A percentile compares a stretch with the other conserved stretches of the same genome.
These are phyloP conservation scores for Trachymyrmex cornetzi DNA, from an alignment of 1,140 invertebrate genomes.

Conservation along the genomic window DNA sequence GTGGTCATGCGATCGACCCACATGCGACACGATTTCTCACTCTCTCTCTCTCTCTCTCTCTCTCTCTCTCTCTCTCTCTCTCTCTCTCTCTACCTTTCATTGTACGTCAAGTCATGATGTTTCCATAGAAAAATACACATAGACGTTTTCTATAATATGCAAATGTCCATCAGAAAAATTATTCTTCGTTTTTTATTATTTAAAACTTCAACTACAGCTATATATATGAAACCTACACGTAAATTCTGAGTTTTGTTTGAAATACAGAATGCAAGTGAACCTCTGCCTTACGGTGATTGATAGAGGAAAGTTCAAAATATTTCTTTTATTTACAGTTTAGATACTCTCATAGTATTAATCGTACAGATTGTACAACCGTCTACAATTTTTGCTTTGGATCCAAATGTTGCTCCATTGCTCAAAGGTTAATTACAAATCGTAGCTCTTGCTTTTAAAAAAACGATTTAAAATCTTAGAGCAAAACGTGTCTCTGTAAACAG, in stretches of 20 bases:
- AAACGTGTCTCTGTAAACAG: not conserved
- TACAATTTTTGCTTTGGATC: too few relatives aligned
- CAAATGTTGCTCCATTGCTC: too few relatives aligned
- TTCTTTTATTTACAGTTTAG: too few relatives aligned
- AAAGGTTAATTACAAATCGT: not conserved
- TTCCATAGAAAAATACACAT: conserved; percentile 15
- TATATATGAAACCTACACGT: too few relatives aligned
- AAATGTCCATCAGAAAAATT: not conserved
- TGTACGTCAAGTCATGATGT: not conserved
- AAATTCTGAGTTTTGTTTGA: too few relatives aligned
- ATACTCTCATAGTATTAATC: too few relatives aligned
- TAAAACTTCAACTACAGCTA: too few relatives aligned
- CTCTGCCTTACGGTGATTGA: too few relatives aligned
- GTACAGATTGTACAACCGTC: too few relatives aligned
- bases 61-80: conserved; percentile 24
- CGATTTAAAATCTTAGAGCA: not conserved
- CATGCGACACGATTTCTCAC: conserved; percentile 46
- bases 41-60: not conserved
- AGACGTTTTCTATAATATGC: not conserved
- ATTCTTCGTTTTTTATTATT: not conserved
- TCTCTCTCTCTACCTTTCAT: conserved; percentile 19
- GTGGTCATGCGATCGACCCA: conserved; percentile 54
- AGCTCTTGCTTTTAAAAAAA: not conserved
- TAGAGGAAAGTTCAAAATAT: too few relatives aligned
- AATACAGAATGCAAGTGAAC: too few relatives aligned